These are phyloP conservation scores for Peromyscus aztecus DNA, from an alignment of 2,797 vertebrate genomes.

Conservation along the genomic window DNA sequence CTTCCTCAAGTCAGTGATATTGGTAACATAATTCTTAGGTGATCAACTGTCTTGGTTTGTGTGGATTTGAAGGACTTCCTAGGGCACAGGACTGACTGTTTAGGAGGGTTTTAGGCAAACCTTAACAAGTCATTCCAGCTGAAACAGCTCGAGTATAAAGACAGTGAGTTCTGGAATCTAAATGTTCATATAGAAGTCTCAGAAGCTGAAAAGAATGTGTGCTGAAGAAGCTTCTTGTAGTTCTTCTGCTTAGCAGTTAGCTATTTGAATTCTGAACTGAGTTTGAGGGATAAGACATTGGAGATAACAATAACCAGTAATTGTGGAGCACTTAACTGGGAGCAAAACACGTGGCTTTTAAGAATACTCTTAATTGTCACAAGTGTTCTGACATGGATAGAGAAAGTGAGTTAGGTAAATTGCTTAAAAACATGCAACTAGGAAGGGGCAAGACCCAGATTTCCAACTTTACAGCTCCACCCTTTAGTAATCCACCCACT, in stretches of 20 bases:
- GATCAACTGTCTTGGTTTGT: conserved; percentile 48
- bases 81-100: background rate
- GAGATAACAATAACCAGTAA: conserved; percentile 50
- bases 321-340: background rate
- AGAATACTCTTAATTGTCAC: conserved; percentile 43
- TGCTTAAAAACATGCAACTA: conserved; percentile 20
- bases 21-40: conserved; percentile 13
- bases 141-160: conserved; percentile 48
- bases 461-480: background rate
- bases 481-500: background rate
- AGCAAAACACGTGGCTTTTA: background rate
- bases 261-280: conserved; percentile 53
- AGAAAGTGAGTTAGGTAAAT: conserved; percentile 64
- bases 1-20: background rate
- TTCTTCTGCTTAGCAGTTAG: conserved; percentile 31
- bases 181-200: conserved; percentile 26
- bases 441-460: background rate
- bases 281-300: conserved; percentile 13
- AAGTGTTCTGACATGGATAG: conserved; percentile 25
- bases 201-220: conserved; percentile 36
- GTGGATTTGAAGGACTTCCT: conserved; percentile 24
- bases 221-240: background rate
- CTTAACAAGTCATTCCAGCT: conserved; percentile 47
- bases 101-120: background rate
- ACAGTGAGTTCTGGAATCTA: conserved; percentile 42